phyloP scores from a whole-genome alignment of 2,113 vertebrate species.

The Erpornis zantholeuca region DNA sequence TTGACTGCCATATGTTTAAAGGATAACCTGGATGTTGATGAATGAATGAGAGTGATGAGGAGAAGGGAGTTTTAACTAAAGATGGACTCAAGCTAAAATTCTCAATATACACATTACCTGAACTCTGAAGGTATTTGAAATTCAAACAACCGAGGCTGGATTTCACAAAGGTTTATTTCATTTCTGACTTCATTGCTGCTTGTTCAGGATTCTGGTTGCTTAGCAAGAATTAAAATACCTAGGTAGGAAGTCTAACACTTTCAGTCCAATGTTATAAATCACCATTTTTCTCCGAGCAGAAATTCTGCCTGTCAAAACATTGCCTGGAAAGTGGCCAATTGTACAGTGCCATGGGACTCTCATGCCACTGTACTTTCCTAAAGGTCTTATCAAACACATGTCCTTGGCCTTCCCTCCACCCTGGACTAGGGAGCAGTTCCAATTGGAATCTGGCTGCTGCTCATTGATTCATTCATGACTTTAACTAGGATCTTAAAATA shows the following conservation, averaged over 20 bases:
- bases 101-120: neutral
- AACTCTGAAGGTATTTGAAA: conserved; percentile 5
- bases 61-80: conserved; percentile 37
- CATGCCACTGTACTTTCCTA: neutral
- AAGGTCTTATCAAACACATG: neutral
- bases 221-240: neutral
- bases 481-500: neutral
- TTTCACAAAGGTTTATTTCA: conserved; percentile 43
- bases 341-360: neutral
- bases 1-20: conserved; percentile 73
- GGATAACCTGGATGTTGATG: conserved; percentile 62
- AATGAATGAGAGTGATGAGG: conserved; percentile 46
- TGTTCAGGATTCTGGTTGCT: neutral
- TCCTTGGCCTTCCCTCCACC: neutral
- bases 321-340: neutral
- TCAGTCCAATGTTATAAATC: neutral
- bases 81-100: neutral
- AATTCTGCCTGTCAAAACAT: neutral
- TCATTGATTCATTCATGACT: neutral
- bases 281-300: neutral
- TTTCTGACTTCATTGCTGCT: conserved; percentile 1
- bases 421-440: neutral
- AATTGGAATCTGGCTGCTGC: neutral
- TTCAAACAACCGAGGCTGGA: neutral
- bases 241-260: neutral